Base-by-base conservation (phyloP, 2,113 vertebrate genomes). In the Ondatra zibethicus region DNA sequence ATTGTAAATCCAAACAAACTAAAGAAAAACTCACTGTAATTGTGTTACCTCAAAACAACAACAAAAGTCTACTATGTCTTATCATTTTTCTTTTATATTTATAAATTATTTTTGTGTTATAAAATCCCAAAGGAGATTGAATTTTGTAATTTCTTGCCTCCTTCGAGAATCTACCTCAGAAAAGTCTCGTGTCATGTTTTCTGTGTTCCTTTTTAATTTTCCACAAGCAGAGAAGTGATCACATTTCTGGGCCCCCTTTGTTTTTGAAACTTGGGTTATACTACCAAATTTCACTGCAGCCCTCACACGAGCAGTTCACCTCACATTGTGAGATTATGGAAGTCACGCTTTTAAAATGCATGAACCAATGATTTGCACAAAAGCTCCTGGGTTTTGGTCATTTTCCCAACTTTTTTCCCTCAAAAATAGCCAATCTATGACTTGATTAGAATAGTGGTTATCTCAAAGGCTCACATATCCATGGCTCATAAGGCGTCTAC, bases 1-100 rank as follows among this genome's bases (percentile, higher is more conserved):
- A 95, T 76, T 50, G 1, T 80, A 85, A 95, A 89, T 92, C 31
- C 82, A 97, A 97, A 89, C 77, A n/a, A 95, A 96, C 92, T 77
- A 80, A 72, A 87, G n/a, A 55, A 89, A 92, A 63, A 33, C 52
- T 90, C n/a, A 87, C 31, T 96, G 17, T 85, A 96, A 88, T 92
- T 58, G 80, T 92, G 7, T 52, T 80, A 73, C 23, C 31, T 75
- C 17, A 85, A 97, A 90, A 58, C 58, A 90, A 63, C 36, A 80
- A 86, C 21, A 80, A n/a, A 88, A 27, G 27, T 12, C 7, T 27
- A 55, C 21, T 91, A 87, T 7, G 88, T 10, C 42, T 95, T 95
- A 47, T 23, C 8, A 88, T 86, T 96, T 80, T 58, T 31, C 58
- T 96, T 97, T 89, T 88, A 92, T 82, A 77, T 68, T 92, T 29